Base-by-base conservation (phyloP, 2,888 invertebrate species). In the Drosophila rubida region DNA sequence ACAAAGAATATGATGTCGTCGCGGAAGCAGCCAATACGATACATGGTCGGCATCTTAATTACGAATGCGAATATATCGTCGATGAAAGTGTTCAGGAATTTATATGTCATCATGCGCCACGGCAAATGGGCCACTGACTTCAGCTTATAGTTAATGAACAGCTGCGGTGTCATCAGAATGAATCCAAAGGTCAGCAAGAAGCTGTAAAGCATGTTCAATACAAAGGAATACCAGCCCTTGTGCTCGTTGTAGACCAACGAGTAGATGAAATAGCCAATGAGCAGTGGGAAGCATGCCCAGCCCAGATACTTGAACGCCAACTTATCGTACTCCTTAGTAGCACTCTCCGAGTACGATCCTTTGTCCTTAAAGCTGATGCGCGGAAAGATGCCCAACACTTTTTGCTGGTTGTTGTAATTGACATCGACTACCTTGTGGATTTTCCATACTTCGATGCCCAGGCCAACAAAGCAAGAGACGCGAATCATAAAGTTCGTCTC, bases 41-140 rank as follows among this genome's bases (percentile, higher is more conserved):
- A 99, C 95, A 99, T 96, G 1, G 98, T 99, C 25, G 99, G 99
- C 99, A 99, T 99, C 93, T 99, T 98, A 87, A 99, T 99, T 72
- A 99, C 98, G 93, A 99, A 99, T 65, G 99, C 99, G 93, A 99
- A 99, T 87, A 99, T 98, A 92, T 99, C 99, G 93, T 99, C 99
- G 87, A 99, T 99, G 92, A 99, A 99, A 19, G 99, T 99, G 92
- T 99, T 99, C 63, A 99, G 94, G 92, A 99, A 99, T 93, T 99
- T 99, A 92, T 99, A 99, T 8, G 99, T 98, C 95, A 99, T 95
- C 99, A 99, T 99, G 67, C 99, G 94, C 99, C 99, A 99, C 4
- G 99, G 99, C 83, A 99, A 94, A 93, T 99, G 99, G 8, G 99
- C 99, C 1, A 99, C 99, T 14, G 99, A 99, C 91, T 99, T 99